phyloP scores from a whole-genome alignment of 2,113 vertebrate genomes.

The Protobothrops mucrosquamatus region DNA sequence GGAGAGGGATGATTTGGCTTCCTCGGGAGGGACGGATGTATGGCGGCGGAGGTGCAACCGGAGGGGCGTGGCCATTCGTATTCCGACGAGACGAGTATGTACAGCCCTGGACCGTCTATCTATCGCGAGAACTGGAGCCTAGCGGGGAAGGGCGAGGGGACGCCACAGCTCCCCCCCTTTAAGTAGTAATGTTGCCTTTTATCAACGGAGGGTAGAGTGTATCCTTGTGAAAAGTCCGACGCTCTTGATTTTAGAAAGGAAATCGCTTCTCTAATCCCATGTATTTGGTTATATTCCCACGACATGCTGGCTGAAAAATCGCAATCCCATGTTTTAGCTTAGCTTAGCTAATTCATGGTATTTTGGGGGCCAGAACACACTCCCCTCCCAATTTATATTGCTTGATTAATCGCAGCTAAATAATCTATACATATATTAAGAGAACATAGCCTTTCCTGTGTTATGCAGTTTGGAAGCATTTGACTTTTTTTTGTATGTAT shows the following conservation, averaged over 20 bases:
- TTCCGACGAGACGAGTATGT: neutral
- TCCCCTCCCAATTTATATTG: too few relatives aligned
- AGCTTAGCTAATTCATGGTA: too few relatives aligned
- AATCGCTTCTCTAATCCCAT: neutral
- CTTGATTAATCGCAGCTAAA: too few relatives aligned
- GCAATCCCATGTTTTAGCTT: neutral
- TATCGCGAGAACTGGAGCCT: constrained; percentile 10
- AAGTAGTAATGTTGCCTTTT: too few relatives aligned
- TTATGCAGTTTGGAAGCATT: too few relatives aligned
- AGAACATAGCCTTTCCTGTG: too few relatives aligned
- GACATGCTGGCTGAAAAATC: neutral
- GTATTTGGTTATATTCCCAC: neutral
- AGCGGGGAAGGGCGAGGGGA: neutral
- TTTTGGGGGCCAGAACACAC: too few relatives aligned
- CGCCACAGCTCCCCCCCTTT: too few relatives aligned
- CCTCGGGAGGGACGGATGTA: neutral
- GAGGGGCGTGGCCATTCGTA: constrained; percentile 16
- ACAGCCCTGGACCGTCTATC: neutral
- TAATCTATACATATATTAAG: too few relatives aligned
- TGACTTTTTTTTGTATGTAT: too few relatives aligned
- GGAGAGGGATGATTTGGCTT: neutral
- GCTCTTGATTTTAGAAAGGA: neutral
- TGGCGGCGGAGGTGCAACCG: constrained; percentile 11
- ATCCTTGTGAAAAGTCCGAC: too few relatives aligned
- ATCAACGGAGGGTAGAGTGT: too few relatives aligned